phyloP scores from a whole-genome alignment of 2,113 vertebrate genomes.

The Cygnus buccinator region DNA sequence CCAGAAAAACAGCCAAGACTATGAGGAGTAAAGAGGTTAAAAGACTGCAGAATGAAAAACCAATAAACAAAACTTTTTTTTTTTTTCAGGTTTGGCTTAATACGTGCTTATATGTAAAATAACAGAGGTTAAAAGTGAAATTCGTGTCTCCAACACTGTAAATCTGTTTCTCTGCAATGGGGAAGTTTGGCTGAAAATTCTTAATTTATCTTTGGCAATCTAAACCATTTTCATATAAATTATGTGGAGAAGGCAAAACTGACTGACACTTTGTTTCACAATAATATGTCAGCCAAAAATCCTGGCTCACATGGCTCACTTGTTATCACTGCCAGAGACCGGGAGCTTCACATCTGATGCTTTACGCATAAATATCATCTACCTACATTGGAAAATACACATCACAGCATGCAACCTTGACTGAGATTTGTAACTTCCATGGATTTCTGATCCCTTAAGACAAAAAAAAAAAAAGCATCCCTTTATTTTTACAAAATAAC shows the following conservation, averaged over 20 bases:
- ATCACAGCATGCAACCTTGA: not conserved
- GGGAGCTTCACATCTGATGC: conserved; percentile 13
- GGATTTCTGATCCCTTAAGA: not conserved
- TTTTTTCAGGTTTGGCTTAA: not conserved
- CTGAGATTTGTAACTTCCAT: not conserved
- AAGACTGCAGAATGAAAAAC: not conserved
- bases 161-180: not conserved
- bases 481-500: not conserved
- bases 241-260: not conserved
- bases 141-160: not conserved
- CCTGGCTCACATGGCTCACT: conserved; percentile 26
- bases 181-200: not conserved
- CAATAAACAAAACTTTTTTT: not conserved
- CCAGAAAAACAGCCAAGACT: not conserved
- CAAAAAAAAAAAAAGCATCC: not conserved
- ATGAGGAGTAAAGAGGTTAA: not conserved
- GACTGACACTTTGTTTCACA: conserved; percentile 31
- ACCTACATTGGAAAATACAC: not conserved
- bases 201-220: not conserved
- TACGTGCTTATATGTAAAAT: not conserved
- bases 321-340: conserved; percentile 55
- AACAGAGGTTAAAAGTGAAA: not conserved
- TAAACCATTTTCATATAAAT: not conserved
- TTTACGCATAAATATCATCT: conserved; percentile 16
- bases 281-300: not conserved